A percentile compares a stretch with the other conserved stretches of the same genome.
Evolutionary conservation across 2,888 invertebrate genomes (phyloP).

Genomic region (Thymelicus acteon): DNA sequence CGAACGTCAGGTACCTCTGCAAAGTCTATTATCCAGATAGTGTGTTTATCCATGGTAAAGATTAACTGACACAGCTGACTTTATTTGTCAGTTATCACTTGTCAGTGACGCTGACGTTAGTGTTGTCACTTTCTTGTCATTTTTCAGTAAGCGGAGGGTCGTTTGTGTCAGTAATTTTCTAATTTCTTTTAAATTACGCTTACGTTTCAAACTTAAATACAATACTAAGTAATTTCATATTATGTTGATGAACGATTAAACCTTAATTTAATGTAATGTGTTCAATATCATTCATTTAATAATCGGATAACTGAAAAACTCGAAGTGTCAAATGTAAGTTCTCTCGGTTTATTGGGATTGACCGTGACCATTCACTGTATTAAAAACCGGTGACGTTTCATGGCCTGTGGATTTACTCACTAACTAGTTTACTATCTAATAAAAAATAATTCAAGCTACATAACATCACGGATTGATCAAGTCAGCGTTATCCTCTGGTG

Average conservation of each 20-base stretch:
- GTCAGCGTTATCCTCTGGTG: not conserved
- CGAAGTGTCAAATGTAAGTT: constrained; percentile 28
- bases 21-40: too few relatives aligned
- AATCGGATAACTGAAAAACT: constrained; percentile 7
- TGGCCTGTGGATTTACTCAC: constrained; percentile 12
- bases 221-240: not conserved
- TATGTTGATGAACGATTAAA: not conserved
- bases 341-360: constrained; percentile 19
- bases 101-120: not conserved
- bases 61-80: too few relatives aligned
- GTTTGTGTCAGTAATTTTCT: constrained; percentile 10
- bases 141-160: not conserved
- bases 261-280: not conserved
- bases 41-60: too few relatives aligned
- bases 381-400: constrained; percentile 32
- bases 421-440: not conserved
- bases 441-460: constrained; percentile 10
- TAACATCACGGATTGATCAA: constrained; percentile 19
- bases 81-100: too few relatives aligned
- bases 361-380: constrained; percentile 26
- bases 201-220: not conserved
- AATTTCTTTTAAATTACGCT: not conserved
- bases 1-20: too few relatives aligned
- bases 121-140: not conserved
- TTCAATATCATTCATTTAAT: constrained; percentile 5